A percentile compares a stretch with the other conserved stretches of the same genome.
Evolutionary conservation across 2,113 vertebrate genomes (phyloP).

Genomic region (Pipra filicauda): DNA sequence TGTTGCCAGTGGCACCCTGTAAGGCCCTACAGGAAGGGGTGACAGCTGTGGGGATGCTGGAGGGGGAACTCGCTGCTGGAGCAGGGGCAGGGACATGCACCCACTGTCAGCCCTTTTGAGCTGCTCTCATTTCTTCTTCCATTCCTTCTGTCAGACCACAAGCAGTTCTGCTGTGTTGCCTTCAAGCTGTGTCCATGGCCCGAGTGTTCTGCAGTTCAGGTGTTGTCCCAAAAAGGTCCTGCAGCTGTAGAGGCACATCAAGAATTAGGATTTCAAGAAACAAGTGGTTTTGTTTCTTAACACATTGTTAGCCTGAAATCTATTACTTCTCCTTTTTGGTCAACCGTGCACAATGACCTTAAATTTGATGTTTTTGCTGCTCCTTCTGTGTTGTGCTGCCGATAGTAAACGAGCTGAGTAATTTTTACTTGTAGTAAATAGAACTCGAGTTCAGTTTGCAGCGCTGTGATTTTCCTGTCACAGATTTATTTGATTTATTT

Average conservation of each 20-base stretch:
- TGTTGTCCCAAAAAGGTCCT: neutral
- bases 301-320: neutral
- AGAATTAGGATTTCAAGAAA: neutral
- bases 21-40: neutral
- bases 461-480: neutral
- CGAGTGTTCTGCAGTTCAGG: neutral
- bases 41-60: neutral
- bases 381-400: neutral
- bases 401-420: neutral
- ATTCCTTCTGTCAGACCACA: neutral
- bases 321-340: neutral
- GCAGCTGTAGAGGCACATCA: neutral
- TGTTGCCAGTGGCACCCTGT: neutral
- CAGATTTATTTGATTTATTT: neutral
- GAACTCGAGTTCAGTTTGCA: neutral
- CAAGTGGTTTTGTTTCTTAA: neutral
- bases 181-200: rapidly evolving
- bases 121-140: neutral
- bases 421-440: neutral
- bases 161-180: neutral
- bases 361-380: neutral
- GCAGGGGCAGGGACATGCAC: neutral
- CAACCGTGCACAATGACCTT: neutral
- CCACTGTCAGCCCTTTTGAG: neutral
- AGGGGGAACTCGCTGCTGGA: neutral